These are phyloP conservation scores for Gobio occitaniae DNA, from an alignment of 2,797 vertebrate genomes.

Conservation along the genomic window DNA sequence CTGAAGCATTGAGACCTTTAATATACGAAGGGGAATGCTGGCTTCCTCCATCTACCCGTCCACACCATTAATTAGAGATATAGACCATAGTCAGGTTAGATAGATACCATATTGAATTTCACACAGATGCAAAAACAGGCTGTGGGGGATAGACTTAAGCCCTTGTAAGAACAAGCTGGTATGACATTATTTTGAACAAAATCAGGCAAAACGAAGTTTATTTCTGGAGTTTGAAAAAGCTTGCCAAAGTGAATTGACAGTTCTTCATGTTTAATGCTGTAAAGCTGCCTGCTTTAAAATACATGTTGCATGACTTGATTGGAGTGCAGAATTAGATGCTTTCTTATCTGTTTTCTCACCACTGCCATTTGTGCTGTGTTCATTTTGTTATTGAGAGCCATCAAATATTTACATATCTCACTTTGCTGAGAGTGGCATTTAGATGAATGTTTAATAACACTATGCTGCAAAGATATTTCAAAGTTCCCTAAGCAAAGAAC, in stretches of 20 bases:
- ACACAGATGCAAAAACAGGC: not conserved
- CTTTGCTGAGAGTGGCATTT: no score
- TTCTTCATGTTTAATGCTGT: not conserved
- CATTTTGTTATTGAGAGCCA: not conserved
- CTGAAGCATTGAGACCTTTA: slow-evolving; percentile 16
- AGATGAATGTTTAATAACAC: not conserved
- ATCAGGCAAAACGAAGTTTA: not conserved
- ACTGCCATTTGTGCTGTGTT: not conserved
- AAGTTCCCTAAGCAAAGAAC: not conserved
- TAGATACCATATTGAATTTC: not conserved
- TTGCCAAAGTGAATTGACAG: not conserved
- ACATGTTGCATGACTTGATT: not conserved
- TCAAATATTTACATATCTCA: not conserved
- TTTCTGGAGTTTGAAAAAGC: not conserved
- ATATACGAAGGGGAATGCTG: slow-evolving; percentile 15
- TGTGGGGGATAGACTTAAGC: not conserved
- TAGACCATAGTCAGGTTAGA: not conserved
- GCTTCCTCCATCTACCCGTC: not conserved
- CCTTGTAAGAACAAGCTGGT: not conserved
- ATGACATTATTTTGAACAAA: not conserved
- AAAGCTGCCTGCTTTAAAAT: not conserved
- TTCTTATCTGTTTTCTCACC: not conserved
- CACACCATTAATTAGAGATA: not conserved
- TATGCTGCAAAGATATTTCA: not conserved
- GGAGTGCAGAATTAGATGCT: not conserved